phyloP scores from a whole-genome alignment of 2,888 invertebrate species.

The Cylloceria caligata region DNA sequence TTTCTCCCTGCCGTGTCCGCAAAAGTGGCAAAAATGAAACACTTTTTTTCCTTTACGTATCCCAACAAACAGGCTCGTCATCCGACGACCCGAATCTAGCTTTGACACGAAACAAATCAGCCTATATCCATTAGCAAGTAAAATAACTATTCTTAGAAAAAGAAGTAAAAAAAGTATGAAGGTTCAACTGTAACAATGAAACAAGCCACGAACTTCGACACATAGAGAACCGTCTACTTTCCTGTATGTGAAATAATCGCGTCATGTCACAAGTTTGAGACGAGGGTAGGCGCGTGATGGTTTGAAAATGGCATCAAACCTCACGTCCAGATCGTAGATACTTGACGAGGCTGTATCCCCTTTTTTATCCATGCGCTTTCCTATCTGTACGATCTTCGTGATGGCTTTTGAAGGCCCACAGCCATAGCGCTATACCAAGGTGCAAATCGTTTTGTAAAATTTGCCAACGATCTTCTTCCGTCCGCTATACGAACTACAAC shows the following conservation, averaged over 20 bases:
- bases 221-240: background rate
- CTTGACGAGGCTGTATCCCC: background rate
- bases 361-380: conserved; percentile 14
- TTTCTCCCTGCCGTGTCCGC: too few species aligned
- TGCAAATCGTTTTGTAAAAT: conserved; percentile 32
- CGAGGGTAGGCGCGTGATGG: conserved; percentile 1
- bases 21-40: too few species aligned
- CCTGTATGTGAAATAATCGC: conserved; percentile 9
- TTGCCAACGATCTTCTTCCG: conserved; percentile 16
- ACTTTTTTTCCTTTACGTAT: too few species aligned
- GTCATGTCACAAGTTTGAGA: conserved; percentile 9
- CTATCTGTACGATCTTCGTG: conserved; percentile 39
- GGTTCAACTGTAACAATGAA: background rate
- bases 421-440: background rate
- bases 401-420: conserved; percentile 1
- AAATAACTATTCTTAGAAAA: background rate
- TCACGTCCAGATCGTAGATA: conserved; percentile 35
- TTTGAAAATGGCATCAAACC: conserved; percentile 15
- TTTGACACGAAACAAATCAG: background rate
- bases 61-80: background rate
- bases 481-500: background rate
- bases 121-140: background rate
- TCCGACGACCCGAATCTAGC: background rate
- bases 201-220: background rate
- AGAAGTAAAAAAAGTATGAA: background rate